Evolutionary conservation across 2,888 invertebrate genomes (phyloP), one percentile per base, ranked within the genome.

Genomic region (Girardia tigrina): DNA sequence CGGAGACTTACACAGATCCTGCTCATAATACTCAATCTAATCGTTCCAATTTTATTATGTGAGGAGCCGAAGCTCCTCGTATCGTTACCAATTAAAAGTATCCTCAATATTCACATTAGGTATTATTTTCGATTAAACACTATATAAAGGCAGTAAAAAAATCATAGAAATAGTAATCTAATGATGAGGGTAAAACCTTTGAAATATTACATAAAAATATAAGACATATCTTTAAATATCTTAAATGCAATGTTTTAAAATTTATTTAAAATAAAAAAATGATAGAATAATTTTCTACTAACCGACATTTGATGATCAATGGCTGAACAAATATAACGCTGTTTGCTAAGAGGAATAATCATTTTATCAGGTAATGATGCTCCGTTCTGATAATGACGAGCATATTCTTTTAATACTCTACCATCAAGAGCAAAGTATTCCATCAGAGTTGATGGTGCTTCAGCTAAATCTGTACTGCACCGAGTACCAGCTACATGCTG

Each of bases 401-500:
- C 26, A 26, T 75, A 75, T 28, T 36, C 73, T 36, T 75, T 74
- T 1, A 75, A 14, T 80, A 89, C 90, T 79, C 91, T 87, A 0
- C 90, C 90, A 86, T 94, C 92, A 75, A 89, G 88, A 12, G 93
- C 91, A 87, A 97, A 98, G 85, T 92, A 92, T 86, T 98, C 98
- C 94, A 97, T 94, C 23, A 98, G 87, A 77, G 95, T 90, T n/a
- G 94, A 94, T 6, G 98, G 98, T 69, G 98, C 91, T 81, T 99
- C 98, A 0, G 98, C 97, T 82, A 98, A 91, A 86, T 99, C 98
- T 1, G 97, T 95, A 78, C 92, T 89, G 83, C 95, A 97, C 76
- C 98, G 87, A 0, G 98, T 99, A 77, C 97, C 95, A 1, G 94
- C 90, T 70, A 97, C 93, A 85, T 98, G 97, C 85, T 98, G 98